A percentile compares a stretch with the other conserved stretches of the same genome.
Evolutionary conservation across 2,888 invertebrate genomes (phyloP).

Genomic region (Raillietiella orientalis): DNA sequence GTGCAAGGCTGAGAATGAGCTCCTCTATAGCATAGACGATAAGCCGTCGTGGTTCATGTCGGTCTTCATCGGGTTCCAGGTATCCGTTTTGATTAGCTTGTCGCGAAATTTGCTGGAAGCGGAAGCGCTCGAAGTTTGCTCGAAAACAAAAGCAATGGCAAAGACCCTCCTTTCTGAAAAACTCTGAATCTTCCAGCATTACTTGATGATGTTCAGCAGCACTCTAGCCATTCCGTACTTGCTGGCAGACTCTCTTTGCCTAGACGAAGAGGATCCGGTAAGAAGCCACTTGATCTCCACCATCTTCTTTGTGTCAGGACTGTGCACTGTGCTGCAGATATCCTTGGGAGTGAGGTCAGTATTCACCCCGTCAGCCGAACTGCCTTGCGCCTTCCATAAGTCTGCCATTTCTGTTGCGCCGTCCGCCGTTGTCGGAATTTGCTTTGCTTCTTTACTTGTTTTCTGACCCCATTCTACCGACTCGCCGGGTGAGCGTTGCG

Average conservation of each 20-base stretch:
- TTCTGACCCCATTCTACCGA: no score
- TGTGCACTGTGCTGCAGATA: constrained; percentile 12
- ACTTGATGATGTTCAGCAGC: constrained; percentile 51
- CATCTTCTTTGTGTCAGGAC: constrained; percentile 13
- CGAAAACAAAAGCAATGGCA: no score
- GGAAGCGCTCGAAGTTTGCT: no score
- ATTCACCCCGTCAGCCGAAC: neutral
- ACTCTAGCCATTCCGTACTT: constrained; percentile 52
- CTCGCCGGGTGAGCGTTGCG: no score
- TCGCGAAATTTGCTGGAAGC: constrained; percentile 1
- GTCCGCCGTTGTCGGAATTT: no score
- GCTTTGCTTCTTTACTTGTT: no score
- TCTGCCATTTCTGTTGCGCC: no score
- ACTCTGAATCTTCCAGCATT: constrained; percentile 22
- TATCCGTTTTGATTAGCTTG: constrained; percentile 11
- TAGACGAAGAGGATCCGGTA: constrained; percentile 16
- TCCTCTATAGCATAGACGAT: constrained; percentile 41
- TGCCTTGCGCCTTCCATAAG: neutral
- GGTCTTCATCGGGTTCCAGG: constrained; percentile 46
- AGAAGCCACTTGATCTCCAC: constrained; percentile 12
- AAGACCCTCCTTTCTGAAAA: no score
- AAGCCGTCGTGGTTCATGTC: constrained; percentile 52
- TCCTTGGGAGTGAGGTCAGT: constrained; percentile 12
- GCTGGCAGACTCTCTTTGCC: constrained; percentile 42
- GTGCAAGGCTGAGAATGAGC: no score